Evolutionary conservation across 2,888 invertebrate genomes (phyloP).

Genomic region (Pterostichus niger): DNA sequence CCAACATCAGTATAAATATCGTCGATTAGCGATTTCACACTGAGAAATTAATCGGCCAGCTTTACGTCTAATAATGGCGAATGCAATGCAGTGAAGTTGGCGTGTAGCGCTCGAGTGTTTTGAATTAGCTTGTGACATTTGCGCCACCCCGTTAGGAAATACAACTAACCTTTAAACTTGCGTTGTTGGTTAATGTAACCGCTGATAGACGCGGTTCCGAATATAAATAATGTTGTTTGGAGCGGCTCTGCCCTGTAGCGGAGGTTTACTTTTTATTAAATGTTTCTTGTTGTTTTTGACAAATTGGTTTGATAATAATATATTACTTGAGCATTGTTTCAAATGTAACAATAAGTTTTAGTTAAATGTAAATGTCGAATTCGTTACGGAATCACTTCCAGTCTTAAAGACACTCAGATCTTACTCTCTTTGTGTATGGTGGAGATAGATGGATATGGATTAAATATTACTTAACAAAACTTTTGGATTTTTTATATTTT

Average conservation of each 20-base stretch:
- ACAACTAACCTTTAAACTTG: slow-evolving; percentile 49
- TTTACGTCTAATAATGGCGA: no score
- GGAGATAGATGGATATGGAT: no score
- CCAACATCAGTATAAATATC: slow-evolving; percentile 1
- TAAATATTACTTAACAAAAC: no score
- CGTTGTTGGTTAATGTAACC: slow-evolving; percentile 47
- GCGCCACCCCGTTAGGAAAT: slow-evolving; percentile 56
- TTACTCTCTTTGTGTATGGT: no score
- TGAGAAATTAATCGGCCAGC: background rate
- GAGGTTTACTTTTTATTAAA: background rate
- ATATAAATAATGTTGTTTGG: slow-evolving; percentile 45
- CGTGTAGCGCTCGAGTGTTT: slow-evolving; percentile 1
- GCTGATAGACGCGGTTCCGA: slow-evolving; percentile 26
- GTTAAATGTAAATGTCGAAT: no score
- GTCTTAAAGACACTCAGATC: background rate
- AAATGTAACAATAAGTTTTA: no score
- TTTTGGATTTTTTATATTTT: no score
- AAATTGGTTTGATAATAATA: no score
- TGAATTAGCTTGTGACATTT: slow-evolving; percentile 52
- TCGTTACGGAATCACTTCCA: no score
- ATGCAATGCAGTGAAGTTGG: background rate
- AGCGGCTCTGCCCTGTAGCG: background rate
- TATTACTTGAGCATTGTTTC: no score
- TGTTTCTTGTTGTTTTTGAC: background rate
- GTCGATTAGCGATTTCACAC: slow-evolving; percentile 37